Conservation (phyloP, 2,888 invertebrate species). For the Antitype chi region DNA sequence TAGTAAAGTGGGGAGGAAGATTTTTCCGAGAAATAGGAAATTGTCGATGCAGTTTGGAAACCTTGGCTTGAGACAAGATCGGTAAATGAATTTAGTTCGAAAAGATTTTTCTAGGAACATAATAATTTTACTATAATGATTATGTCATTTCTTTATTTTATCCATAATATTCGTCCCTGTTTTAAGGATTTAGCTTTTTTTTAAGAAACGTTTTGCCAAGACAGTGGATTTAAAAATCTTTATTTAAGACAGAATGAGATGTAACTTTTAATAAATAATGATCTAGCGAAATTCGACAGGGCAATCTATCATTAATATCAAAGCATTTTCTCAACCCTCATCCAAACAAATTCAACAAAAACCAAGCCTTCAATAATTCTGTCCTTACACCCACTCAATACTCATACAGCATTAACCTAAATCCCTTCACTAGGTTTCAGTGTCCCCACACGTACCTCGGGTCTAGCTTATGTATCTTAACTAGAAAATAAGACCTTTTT, state of each 20-base stretch:
- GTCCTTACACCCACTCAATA: conserved; percentile 22
- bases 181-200: not conserved
- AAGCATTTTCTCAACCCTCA: not conserved
- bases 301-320: not conserved
- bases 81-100: not conserved
- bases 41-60: conserved; percentile 11
- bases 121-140: not conserved
- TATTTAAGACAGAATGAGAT: not conserved
- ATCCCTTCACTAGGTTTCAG: conserved; percentile 26
- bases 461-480: conserved; percentile 56
- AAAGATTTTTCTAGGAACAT: not conserved
- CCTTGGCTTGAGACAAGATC: not conserved
- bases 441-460: conserved; percentile 39
- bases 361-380: not conserved
- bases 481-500: conserved; percentile 53
- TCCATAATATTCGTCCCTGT: not conserved
- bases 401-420: conserved; percentile 14
- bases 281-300: not conserved
- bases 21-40: conserved; percentile 18
- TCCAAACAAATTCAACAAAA: not conserved
- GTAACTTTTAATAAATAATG: not conserved
- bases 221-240: not conserved
- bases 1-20: conserved; percentile 20
- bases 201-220: not conserved
- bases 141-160: not conserved